Conservation (phyloP, 2,888 invertebrate species). For the Muschampia plurimacula region DNA sequence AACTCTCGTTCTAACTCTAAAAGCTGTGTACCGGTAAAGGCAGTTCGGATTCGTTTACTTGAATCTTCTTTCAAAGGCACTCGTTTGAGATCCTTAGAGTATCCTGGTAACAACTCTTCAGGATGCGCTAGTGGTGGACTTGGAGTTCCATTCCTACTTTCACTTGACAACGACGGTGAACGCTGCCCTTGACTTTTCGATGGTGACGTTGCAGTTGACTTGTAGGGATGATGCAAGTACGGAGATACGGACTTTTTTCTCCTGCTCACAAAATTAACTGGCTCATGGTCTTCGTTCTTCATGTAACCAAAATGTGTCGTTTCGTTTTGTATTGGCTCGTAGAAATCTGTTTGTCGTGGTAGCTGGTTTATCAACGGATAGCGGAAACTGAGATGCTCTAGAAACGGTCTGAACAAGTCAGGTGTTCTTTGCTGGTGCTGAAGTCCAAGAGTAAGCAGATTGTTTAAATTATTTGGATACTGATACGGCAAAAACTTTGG, state of each 20-base stretch:
- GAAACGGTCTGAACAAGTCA: slow-evolving; percentile 79
- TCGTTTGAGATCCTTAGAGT: slow-evolving; percentile 75
- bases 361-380: slow-evolving; percentile 75
- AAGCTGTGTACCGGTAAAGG: slow-evolving; percentile 96
- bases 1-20: slow-evolving; percentile 96
- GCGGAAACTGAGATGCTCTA: slow-evolving; percentile 76
- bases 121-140: slow-evolving; percentile 80
- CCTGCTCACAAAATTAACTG: slow-evolving; percentile 64
- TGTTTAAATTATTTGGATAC: slow-evolving; percentile 88
- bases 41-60: slow-evolving; percentile 95
- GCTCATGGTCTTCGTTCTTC: slow-evolving; percentile 71
- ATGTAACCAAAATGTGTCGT: slow-evolving; percentile 57
- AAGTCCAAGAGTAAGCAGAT: slow-evolving; percentile 87
- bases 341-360: slow-evolving; percentile 69
- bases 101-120: slow-evolving; percentile 77
- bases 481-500: slow-evolving; percentile 86
- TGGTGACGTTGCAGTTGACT: slow-evolving; percentile 67
- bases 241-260: slow-evolving; percentile 78
- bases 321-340: slow-evolving; percentile 60
- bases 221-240: slow-evolving; percentile 75
- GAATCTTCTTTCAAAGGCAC: slow-evolving; percentile 87
- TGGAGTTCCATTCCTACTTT: slow-evolving; percentile 85
- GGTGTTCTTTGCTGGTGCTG: slow-evolving; percentile 85
- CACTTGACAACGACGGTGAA: slow-evolving; percentile 74
- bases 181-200: slow-evolving; percentile 75